These are phyloP conservation scores for Leuciscus idus DNA, from an alignment of 2,113 vertebrate species.

Conservation along the genomic window DNA sequence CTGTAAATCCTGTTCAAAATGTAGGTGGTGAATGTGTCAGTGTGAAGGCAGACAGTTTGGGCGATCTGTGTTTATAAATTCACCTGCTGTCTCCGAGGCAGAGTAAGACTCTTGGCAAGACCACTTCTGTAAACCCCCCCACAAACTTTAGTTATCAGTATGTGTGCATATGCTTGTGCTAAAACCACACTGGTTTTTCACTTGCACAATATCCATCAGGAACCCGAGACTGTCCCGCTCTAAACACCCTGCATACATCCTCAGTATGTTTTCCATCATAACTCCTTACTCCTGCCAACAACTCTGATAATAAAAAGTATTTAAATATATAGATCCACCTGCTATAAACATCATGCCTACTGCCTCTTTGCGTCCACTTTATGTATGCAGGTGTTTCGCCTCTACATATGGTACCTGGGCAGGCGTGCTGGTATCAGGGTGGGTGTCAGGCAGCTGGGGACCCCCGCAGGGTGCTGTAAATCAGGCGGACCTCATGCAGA, in stretches of 20 bases:
- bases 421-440: neutral
- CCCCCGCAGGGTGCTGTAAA: conserved; percentile 44
- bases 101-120: conserved; percentile 43
- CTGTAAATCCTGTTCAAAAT: conserved; percentile 55
- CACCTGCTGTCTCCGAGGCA: conserved; percentile 54
- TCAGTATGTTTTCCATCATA: conserved; percentile 11
- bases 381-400: neutral
- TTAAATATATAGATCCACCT: conserved; percentile 49
- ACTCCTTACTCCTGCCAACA: neutral
- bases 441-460: conserved; percentile 26
- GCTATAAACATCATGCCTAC: conserved; percentile 37
- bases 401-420: neutral
- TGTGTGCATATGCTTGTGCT: conserved; percentile 3
- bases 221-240: conserved; percentile 31
- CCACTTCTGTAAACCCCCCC: neutral
- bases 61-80: conserved; percentile 51
- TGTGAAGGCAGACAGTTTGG: conserved; percentile 20
- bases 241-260: neutral
- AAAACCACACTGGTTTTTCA: conserved; percentile 25
- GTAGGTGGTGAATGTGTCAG: conserved; percentile 37
- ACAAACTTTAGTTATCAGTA: conserved; percentile 27
- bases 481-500: conserved; percentile 29
- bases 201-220: conserved; percentile 37
- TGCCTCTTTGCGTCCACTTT: neutral
- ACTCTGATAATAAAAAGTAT: conserved; percentile 16